Percentiles rank a stretch among this genome's conserved stretches.
phyloP scores from a whole-genome alignment of 2,888 invertebrate genomes.

The Polymixis lichenea region DNA sequence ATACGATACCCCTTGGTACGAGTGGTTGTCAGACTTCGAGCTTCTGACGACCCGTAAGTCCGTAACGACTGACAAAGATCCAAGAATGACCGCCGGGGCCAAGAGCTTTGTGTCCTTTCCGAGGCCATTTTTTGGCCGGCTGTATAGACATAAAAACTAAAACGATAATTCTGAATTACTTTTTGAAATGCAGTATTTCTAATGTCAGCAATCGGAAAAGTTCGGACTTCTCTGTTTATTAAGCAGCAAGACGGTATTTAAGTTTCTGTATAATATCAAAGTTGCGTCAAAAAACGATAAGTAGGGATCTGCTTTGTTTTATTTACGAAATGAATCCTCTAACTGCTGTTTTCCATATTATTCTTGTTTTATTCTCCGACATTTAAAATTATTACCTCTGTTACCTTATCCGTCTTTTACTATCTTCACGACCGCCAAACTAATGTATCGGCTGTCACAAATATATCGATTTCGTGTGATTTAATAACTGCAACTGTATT shows the following conservation, averaged over 20 bases:
- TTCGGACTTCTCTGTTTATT: neutral
- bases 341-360: conserved; percentile 19
- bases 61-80: too few relatives aligned
- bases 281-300: neutral
- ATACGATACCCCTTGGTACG: too few relatives aligned
- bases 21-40: too few relatives aligned
- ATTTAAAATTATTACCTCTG: conserved; percentile 22
- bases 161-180: neutral
- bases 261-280: neutral
- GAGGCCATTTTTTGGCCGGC: neutral
- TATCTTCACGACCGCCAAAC: conserved; percentile 38
- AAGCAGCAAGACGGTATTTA: neutral
- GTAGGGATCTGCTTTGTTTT: conserved; percentile 6
- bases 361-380: conserved; percentile 15
- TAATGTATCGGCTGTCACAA: conserved; percentile 47
- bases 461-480: conserved; percentile 52
- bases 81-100: too few relatives aligned
- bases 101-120: too few relatives aligned
- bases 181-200: neutral
- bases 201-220: neutral
- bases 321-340: conserved; percentile 13
- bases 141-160: neutral
- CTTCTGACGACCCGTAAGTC: too few relatives aligned
- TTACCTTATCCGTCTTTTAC: conserved; percentile 30
- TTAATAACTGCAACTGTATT: conserved; percentile 49